A percentile compares a stretch with the other conserved stretches of the same genome.
Evolutionary conservation across 2,888 invertebrate genomes (phyloP).

Genomic region (Nephrotoma guestfalica): DNA sequence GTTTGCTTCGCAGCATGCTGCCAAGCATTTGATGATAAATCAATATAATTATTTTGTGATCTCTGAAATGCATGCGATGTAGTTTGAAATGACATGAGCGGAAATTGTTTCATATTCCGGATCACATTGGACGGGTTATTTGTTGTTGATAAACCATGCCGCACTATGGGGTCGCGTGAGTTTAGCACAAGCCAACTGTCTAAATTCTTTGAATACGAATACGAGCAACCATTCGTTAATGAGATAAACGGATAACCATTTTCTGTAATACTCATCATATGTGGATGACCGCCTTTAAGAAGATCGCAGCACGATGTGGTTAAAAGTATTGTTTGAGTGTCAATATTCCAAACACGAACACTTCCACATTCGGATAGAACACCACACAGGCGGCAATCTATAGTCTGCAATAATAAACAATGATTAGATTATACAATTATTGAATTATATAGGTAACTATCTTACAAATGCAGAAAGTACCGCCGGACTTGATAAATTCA

Average conservation of each 20-base stretch:
- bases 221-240: conserved; percentile 74
- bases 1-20: conserved; percentile 27
- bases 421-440: not conserved
- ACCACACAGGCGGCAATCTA: conserved; percentile 26
- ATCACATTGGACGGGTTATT: conserved; percentile 28
- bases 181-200: conserved; percentile 49
- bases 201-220: conserved; percentile 64
- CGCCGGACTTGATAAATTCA: conserved; percentile 24
- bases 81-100: conserved; percentile 28
- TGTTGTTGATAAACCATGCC: conserved; percentile 31
- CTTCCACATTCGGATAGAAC: conserved; percentile 29
- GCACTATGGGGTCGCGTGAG: conserved; percentile 38
- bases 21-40: conserved; percentile 25
- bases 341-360: conserved; percentile 28
- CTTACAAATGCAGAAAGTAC: conserved; percentile 30
- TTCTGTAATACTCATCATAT: conserved; percentile 44
- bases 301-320: conserved; percentile 27
- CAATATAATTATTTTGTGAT: conserved; percentile 10
- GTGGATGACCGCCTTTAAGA: conserved; percentile 35
- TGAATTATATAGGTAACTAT: conserved; percentile 3
- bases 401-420: conserved; percentile 19
- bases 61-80: conserved; percentile 20
- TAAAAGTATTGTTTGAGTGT: conserved; percentile 18
- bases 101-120: conserved; percentile 25
- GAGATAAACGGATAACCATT: conserved; percentile 69